Base-by-base conservation (phyloP, 2,113 vertebrate genomes). In the Glareola pratincola region DNA sequence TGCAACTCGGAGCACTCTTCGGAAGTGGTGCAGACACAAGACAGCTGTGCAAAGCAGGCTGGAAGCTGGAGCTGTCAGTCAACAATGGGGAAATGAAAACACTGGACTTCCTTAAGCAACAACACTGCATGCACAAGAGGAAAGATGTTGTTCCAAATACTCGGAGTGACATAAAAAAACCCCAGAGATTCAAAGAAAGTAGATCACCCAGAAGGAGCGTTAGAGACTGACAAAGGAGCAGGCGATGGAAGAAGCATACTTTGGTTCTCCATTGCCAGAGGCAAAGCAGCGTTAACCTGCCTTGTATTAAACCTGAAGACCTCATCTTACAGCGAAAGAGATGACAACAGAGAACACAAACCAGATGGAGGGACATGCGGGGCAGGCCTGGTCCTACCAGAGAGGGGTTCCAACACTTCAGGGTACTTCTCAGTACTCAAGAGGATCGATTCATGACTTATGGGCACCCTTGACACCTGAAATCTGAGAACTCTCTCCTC, bases 401-500 rank as follows among this genome's bases (percentile, higher is more conserved):
- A 77, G 15, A 24, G 15, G 14, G 32, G 41, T 6, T 27, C 24
- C 34, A 36, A 64, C 2, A 4, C 36, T 64, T 67, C 10, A 14
- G 7, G 41, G 14, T 14, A 12, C 6, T 68, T 77, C 30, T 17
- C 67, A 48, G 36, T 15, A 50, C 12, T 47, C 30, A 17, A 6
- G 59, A 26, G 27, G 14, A 20, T 5, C 5, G 24, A 62, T 18
- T 62, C 21, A 11, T 2, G 14, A 30, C 19, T 57, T 26, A 11
- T 0, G 9, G 48, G 27, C 76, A 69, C 8, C 63, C 21, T 12
- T 36, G 18, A 13, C 27, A 60, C 51, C 21, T 1, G 0, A 60
- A 79, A 67, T 12, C 34, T 5, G 34, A 30, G 18, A 60, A 23
- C 36, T 73, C 26, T 29, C 39, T 71, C 47, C 81, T 24, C 39